Conservation (phyloP, 2,797 vertebrate species). For the Semotilus atromaculatus region DNA sequence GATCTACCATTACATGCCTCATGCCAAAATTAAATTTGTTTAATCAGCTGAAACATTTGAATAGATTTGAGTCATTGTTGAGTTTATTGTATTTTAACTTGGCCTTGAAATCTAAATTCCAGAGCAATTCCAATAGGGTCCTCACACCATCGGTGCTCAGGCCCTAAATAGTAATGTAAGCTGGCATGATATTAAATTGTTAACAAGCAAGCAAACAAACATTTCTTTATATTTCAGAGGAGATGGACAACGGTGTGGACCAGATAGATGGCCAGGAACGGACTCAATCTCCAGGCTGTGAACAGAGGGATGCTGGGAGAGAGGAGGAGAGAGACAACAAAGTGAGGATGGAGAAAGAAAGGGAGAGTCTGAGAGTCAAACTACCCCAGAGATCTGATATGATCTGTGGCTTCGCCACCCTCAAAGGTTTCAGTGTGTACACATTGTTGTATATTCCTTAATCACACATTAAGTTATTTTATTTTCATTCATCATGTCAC, state of each 20-base stretch:
- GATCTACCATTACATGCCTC: not conserved
- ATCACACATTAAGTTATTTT: not conserved
- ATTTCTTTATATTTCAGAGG: slow-evolving; percentile 67
- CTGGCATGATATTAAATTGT: not conserved
- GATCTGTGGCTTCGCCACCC: slow-evolving; percentile 95
- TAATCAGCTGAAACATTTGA: not conserved
- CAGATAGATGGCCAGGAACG: slow-evolving; percentile 86
- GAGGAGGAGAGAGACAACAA: slow-evolving; percentile 73
- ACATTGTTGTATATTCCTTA: slow-evolving; percentile 26
- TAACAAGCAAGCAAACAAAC: not conserved
- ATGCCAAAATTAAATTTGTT: not conserved
- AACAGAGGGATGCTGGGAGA: slow-evolving; percentile 87
- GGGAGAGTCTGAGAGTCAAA: slow-evolving; percentile 80
- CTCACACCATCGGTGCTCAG: too few relatives aligned
- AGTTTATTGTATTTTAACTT: not conserved
- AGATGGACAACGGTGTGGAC: slow-evolving; percentile 91
- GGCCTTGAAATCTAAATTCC: too few relatives aligned
- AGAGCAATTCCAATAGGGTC: too few relatives aligned
- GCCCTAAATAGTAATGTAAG: not conserved
- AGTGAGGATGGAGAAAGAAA: slow-evolving; percentile 75
- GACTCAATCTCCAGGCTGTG: slow-evolving; percentile 79
- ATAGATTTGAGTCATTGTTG: not conserved
- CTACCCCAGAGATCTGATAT: slow-evolving; percentile 94
- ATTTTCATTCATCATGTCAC: not conserved
- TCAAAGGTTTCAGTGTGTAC: slow-evolving; percentile 84